Evolutionary conservation across 2,797 vertebrate genomes (phyloP), one percentile per base, ranked within the genome.

Genomic region (Chelon auratus): DNA sequence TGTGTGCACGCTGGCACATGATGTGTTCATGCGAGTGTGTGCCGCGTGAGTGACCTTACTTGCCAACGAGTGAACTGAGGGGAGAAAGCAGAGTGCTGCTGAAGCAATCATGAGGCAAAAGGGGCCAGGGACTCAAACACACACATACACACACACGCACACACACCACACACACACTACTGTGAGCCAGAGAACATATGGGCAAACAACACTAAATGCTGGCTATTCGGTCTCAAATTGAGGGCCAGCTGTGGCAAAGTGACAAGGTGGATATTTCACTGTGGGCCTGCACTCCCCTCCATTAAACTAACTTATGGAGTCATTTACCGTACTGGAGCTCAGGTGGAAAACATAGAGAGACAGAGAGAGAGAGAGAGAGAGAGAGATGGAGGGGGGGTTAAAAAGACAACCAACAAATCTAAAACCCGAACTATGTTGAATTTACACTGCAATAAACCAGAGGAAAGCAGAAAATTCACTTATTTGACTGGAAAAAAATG

Each of bases 41-140:
- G 69, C 58, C 75, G 47, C 9, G 13, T 80, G 77, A 6, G 3
- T 87, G 88, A 86, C 75, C 83, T 85, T 81, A 81, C 75, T 75
- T 80, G 64, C 78, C 76, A 68, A 78, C 61, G 8, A 72, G 40
- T 36, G 63, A 84, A 71, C 11, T 50, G 30, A 66, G 57, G 55
- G 39, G 56, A 48, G 72, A 70, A 64, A 73, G 68, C 42, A 62
- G 61, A 77, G 60, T 64, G 67, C 52, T 53, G 59, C 77, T 39
- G 74, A 77, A 61, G 77, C 70, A 84, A 75, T 84, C 51, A 75
- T 51, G 64, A 72, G 60, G 63, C 36, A 68, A 73, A 79, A 63
- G 36, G 36, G 39, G 57, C 18, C 8, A 47, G 4, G 36, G 22
- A 64, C n/a, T 22, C 54, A 62, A 55, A 58, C 54, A 69, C 57